Conservation (phyloP, 2,113 vertebrate species). For the Uria lomvia region DNA sequence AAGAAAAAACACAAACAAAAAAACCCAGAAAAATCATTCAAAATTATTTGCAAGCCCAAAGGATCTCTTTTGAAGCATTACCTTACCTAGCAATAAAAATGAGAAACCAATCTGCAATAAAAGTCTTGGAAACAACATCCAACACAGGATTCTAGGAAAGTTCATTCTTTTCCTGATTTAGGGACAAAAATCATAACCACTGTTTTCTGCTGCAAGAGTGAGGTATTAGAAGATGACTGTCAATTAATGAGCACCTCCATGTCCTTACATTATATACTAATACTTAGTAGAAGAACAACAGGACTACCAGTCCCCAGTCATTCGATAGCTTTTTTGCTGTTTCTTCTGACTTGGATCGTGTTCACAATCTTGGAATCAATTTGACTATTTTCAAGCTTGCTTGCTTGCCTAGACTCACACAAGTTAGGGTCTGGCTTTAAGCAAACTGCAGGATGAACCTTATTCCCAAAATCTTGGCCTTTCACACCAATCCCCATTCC, state of each 20-base stretch:
- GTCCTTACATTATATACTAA: background rate
- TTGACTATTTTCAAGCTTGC: background rate
- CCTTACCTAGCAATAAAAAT: background rate
- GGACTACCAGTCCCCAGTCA: background rate
- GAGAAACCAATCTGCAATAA: background rate
- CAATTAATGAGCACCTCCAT: background rate
- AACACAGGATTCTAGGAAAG: background rate
- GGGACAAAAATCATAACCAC: background rate
- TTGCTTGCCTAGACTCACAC: background rate
- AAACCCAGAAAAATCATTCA: background rate
- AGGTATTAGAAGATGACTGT: background rate
- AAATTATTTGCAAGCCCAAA: background rate
- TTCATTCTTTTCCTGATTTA: background rate
- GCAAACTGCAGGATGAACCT: background rate
- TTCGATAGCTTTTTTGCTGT: background rate
- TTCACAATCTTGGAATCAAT: background rate
- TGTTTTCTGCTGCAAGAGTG: background rate
- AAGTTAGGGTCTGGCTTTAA: background rate
- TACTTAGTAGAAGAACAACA: background rate
- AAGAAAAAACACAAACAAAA: background rate
- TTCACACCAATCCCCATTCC: background rate
- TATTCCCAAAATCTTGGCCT: background rate
- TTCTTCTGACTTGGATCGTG: background rate
- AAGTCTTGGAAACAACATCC: background rate
- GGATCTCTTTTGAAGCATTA: background rate